phyloP scores from a whole-genome alignment of 2,113 vertebrate species.

The Oreotrochilus melanogaster region DNA sequence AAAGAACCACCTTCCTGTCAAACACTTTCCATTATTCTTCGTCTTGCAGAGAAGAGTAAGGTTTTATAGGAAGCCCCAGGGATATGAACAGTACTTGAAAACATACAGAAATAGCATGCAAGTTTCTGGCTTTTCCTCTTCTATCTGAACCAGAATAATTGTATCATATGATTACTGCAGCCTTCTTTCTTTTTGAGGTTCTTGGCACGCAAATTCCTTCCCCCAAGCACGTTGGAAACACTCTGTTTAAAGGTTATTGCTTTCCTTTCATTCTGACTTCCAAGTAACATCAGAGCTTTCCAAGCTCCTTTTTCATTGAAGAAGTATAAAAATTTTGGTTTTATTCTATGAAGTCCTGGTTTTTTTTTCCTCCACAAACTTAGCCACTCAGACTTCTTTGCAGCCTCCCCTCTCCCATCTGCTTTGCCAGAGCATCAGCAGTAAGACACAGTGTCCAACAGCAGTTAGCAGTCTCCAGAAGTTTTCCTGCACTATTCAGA shows the following conservation, averaged over 20 bases:
- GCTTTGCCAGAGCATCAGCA: background rate
- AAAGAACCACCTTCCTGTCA: background rate
- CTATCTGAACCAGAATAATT: background rate
- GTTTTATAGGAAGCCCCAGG: background rate
- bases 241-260: background rate
- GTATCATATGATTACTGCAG: background rate
- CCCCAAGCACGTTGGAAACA: background rate
- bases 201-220: background rate
- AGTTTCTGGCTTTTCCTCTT: background rate
- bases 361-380: background rate
- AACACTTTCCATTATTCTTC: background rate
- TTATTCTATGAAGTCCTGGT: background rate
- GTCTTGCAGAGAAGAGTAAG: background rate
- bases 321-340: background rate
- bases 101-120: background rate
- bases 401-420: background rate
- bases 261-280: slow-evolving; percentile 19
- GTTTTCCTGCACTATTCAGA: background rate
- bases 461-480: fast-evolving
- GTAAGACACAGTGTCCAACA: background rate
- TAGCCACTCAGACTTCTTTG: background rate
- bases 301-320: background rate
- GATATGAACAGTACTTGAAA: background rate
- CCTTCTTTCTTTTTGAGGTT: background rate
- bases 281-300: background rate